phyloP scores from a whole-genome alignment of 2,888 invertebrate species.

The Eueremaeus valkanovi region DNA sequence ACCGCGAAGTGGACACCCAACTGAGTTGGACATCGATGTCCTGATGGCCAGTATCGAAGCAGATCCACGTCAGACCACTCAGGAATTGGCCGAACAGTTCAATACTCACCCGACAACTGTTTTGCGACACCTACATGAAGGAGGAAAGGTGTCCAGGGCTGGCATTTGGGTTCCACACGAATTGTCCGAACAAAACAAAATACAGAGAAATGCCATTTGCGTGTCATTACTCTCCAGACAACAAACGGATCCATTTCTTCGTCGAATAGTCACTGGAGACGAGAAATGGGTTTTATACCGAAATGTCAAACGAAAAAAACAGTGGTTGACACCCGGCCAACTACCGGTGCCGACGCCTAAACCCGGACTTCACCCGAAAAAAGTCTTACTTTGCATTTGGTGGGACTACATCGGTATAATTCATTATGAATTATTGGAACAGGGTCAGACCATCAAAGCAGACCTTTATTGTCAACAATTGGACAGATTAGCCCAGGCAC shows the following conservation, averaged over 20 bases:
- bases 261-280: constrained; percentile 37
- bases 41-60: neutral
- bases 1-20: neutral
- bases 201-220: neutral
- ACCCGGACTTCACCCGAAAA: constrained; percentile 37
- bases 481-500: constrained; percentile 42
- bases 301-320: constrained; percentile 29
- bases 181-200: neutral
- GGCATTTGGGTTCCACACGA: constrained; percentile 18
- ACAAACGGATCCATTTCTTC: constrained; percentile 36
- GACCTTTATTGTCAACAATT: constrained; percentile 44
- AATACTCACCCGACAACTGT: neutral
- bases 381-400: constrained; percentile 44
- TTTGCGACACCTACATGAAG: neutral
- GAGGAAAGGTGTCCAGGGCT: neutral
- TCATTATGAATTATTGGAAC: constrained; percentile 40
- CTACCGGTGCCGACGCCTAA: neutral
- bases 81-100: constrained; percentile 26
- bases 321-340: neutral
- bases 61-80: constrained; percentile 26
- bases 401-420: constrained; percentile 43
- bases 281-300: constrained; percentile 40
- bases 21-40: neutral
- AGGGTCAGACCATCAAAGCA: constrained; percentile 43
- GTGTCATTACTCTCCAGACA: constrained; percentile 15